These are phyloP conservation scores for Dryomyza anilis DNA, from an alignment of 2,888 invertebrate genomes.

Conservation along the genomic window DNA sequence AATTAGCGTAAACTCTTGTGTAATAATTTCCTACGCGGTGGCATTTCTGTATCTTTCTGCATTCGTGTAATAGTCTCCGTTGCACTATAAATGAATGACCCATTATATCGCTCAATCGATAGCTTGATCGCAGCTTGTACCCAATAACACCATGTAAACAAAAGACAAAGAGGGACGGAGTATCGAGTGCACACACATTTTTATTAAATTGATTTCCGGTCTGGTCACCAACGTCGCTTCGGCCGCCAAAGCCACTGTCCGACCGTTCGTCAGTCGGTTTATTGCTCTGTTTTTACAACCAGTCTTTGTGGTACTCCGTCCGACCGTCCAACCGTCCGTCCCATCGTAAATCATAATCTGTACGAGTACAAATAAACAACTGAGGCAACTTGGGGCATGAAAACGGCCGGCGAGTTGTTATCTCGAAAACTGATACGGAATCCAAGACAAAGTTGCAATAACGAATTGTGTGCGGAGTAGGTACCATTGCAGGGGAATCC, in stretches of 20 bases:
- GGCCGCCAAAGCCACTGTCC: not conserved
- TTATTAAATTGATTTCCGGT: conserved; percentile 37
- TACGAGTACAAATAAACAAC: conserved; percentile 25
- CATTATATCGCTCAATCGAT: too few species aligned
- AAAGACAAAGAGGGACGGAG: too few species aligned
- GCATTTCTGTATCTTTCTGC: too few species aligned
- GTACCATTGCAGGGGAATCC: not conserved
- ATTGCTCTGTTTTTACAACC: not conserved
- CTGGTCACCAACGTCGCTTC: conserved; percentile 13
- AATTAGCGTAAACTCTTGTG: too few species aligned
- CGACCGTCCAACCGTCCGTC: not conserved
- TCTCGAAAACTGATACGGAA: conserved; percentile 17
- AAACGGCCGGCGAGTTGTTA: conserved; percentile 1
- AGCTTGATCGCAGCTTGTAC: too few species aligned
- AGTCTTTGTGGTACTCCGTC: not conserved
- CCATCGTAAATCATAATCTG: conserved; percentile 25
- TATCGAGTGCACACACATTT: conserved; percentile 26
- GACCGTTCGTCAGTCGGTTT: not conserved
- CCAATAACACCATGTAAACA: too few species aligned
- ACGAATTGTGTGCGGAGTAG: too few species aligned
- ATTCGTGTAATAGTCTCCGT: too few species aligned
- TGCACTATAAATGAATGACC: not conserved
- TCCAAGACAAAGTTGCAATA: not conserved
- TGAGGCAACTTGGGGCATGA: not conserved
- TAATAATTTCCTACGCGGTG: too few species aligned